Evolutionary conservation across 2,113 vertebrate species (phyloP).

Genomic region (Nannobrachium achirus): DNA sequence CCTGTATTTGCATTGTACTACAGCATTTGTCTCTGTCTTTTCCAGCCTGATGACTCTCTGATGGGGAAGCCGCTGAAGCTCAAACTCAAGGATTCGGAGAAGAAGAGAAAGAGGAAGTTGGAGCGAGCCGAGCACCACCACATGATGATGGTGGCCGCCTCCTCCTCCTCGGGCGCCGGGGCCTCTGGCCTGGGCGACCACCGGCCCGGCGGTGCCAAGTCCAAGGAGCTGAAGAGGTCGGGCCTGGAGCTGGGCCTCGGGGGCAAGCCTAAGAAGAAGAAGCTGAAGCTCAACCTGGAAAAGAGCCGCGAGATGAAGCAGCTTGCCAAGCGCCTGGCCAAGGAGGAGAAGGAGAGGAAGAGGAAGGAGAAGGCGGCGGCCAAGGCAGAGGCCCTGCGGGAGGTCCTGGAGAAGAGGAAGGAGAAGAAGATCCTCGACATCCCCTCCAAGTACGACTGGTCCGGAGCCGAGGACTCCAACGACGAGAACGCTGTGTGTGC

Average conservation of each 20-base stretch:
- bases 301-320: conserved; percentile 96
- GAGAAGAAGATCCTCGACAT: conserved; percentile 97
- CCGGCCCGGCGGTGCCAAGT: conserved; percentile 76
- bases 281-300: conserved; percentile 91
- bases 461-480: conserved; percentile 95
- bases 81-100: conserved; percentile 92
- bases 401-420: conserved; percentile 89
- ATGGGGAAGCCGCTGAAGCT: conserved; percentile 92
- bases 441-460: conserved; percentile 98
- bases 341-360: conserved; percentile 95
- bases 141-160: conserved; percentile 76
- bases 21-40: neutral
- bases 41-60: conserved; percentile 86
- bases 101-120: conserved; percentile 92
- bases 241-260: conserved; percentile 83
- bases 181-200: conserved; percentile 72
- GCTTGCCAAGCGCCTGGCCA: conserved; percentile 92
- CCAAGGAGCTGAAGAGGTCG: conserved; percentile 90
- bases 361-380: conserved; percentile 91
- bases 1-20: too few species aligned
- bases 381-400: conserved; percentile 88
- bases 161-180: conserved; percentile 17
- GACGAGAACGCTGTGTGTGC: conserved; percentile 97
- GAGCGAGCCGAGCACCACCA: conserved; percentile 91
- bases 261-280: conserved; percentile 96